Evolutionary conservation across 2,113 vertebrate species (phyloP), one percentile per base, ranked within the genome.

Genomic region (Oreochromis niloticus): DNA sequence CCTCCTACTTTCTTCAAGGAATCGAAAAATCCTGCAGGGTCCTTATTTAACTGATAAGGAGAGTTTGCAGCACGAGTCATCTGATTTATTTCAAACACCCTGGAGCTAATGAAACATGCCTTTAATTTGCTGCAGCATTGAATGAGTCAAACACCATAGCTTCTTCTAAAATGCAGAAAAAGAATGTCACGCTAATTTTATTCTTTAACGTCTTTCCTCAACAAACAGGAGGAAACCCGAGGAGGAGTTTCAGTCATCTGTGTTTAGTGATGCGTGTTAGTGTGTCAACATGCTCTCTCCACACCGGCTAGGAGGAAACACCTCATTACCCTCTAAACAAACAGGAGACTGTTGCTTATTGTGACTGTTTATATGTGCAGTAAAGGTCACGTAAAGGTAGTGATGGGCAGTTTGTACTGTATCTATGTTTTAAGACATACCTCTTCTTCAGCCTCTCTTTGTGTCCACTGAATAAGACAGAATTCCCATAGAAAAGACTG

Each of bases 261-360:
- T 16, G 85, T 80, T 71, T 46, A 32, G 66, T 84, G 91, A 90
- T 75, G 91, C 63, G 55, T 91, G 89, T 3, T 46, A 50, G 80
- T 82, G 90, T 94, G 86, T 91, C 83, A 91, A 94, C 93, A 90
- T 61, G 71, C 24, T 81, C 73, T 82, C 61, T 83, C 19, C 66
- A 63, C 85, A 30, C 80, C 4, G 30, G 75, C 81, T 71, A 71
- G 59, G 83, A 89, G 93, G 93, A 92, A 94, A 93, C 89, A 63
- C 86, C 91, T 93, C 90, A 90, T 93, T 91, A 91, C 63, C 66
- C 73, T 92, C 90, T 90, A 90, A 89, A 90, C 92, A 93, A 95
- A 95, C 94, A 94, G 48, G 71, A 75, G 39, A 84, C 80, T 27
- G 46, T 86, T 90, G 90, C 56, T 13, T 32, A 24, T 57, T 88